These are phyloP conservation scores for Hylaeus volcanicus DNA, from an alignment of 1,140 invertebrate species.

Conservation along the genomic window DNA sequence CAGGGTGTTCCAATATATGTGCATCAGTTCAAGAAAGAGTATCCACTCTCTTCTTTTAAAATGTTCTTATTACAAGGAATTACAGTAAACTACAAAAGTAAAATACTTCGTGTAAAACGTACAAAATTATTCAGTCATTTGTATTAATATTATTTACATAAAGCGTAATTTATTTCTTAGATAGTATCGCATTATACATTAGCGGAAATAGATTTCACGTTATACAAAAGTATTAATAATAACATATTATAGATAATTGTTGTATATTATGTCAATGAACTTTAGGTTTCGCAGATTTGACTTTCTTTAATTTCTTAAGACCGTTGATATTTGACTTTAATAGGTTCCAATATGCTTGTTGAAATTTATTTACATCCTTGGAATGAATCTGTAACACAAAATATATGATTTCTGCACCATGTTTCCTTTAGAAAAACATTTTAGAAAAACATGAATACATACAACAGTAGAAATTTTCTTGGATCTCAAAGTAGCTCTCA, in stretches of 20 bases:
- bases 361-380: slow-evolving; percentile 92
- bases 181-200: slow-evolving; percentile 2
- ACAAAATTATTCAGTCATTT: background rate
- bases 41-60: background rate
- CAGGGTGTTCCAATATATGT: background rate
- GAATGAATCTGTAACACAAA: slow-evolving; percentile 83
- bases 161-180: slow-evolving; percentile 27
- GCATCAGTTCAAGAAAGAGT: background rate
- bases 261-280: slow-evolving; percentile 77
- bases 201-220: background rate
- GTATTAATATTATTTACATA: slow-evolving; percentile 13
- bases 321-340: slow-evolving; percentile 93
- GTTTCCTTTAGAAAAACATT: background rate
- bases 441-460: slow-evolving; percentile 61
- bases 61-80: background rate
- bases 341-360: slow-evolving; percentile 90
- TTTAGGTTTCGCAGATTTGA: slow-evolving; percentile 87
- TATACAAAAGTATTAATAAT: slow-evolving; percentile 45
- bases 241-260: slow-evolving; percentile 22
- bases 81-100: background rate
- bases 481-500: slow-evolving; percentile 86
- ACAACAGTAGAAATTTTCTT: slow-evolving; percentile 91
- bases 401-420: background rate
- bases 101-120: background rate
- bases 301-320: slow-evolving; percentile 91